Evolutionary conservation across 2,888 invertebrate genomes (phyloP), one percentile per base, ranked within the genome.

Genomic region (Acrobasis repandana): DNA sequence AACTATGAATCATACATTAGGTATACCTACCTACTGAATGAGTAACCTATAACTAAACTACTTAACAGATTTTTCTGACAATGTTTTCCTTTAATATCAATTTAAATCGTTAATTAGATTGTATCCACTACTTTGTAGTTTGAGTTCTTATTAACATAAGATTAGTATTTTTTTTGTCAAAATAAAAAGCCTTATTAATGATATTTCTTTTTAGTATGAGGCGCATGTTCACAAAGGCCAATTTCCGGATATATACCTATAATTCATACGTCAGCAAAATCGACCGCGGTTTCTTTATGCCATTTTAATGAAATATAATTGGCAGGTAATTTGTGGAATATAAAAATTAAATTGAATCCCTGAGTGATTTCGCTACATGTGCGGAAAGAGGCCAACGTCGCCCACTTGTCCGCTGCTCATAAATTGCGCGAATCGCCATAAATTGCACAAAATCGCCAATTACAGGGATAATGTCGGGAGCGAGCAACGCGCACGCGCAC

Each of bases 381-480:
- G 71, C 71, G 72, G 76, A 70, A 82, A 82, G 80, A 75, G 74
- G 72, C 71, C 68, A 66, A 63, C 79, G 83, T 89, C 85, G 85
- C 80, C 85, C 86, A 85, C 87, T 85, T 90, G 90, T 89, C 88
- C 85, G 87, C 86, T 87, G 88, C 77, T 87, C 90, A 86, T 90
- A 90, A 91, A 90, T 90, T 90, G 86, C 83, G 73, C 69, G 83
- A 82, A 86, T 88, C 85, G 86, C 86, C 85, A 90, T 91, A 90
- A 90, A 90, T 90, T 90, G 87, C 84, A 83, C 85, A 83, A 90
- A 90, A 89, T 90, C 88, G 75, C 85, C 86, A 88, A 89, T 90
- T 89, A 90, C 84, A 85, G 83, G 82, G 82, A 84, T 85, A 86
- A 85, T 87, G 85, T 85, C 80, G 76, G 83, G 82, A 81, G 82